These are phyloP conservation scores for Melierax canorus DNA, from an alignment of 2,113 vertebrate species.

Conservation along the genomic window DNA sequence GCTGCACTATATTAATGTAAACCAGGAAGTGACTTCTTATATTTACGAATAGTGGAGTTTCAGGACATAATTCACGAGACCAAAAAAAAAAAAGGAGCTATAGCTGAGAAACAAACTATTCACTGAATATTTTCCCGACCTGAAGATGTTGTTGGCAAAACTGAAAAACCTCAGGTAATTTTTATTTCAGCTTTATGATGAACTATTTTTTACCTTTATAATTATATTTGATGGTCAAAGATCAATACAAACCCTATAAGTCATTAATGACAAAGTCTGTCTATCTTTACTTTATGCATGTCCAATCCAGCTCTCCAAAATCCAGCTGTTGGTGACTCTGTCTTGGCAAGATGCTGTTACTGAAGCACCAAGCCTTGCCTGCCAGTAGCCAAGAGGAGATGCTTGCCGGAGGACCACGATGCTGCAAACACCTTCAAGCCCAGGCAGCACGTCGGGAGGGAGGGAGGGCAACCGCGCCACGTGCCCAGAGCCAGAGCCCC, in stretches of 20 bases:
- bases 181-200: background rate
- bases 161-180: background rate
- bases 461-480: rapidly evolving
- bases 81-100: background rate
- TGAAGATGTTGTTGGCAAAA: background rate
- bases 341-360: background rate
- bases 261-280: background rate
- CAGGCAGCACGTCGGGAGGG: rapidly evolving
- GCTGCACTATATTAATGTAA: background rate
- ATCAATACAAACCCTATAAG: background rate
- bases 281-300: background rate
- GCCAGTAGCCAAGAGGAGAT: background rate
- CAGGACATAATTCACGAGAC: rapidly evolving
- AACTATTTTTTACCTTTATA: background rate
- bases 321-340: background rate
- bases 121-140: background rate
- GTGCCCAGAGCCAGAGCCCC: background rate
- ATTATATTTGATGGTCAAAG: background rate
- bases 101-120: background rate
- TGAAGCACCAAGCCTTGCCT: background rate
- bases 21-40: background rate
- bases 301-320: background rate
- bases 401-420: background rate
- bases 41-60: background rate
- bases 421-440: background rate